Base-by-base conservation (phyloP, 2,113 vertebrate species). In the Uria lomvia region DNA sequence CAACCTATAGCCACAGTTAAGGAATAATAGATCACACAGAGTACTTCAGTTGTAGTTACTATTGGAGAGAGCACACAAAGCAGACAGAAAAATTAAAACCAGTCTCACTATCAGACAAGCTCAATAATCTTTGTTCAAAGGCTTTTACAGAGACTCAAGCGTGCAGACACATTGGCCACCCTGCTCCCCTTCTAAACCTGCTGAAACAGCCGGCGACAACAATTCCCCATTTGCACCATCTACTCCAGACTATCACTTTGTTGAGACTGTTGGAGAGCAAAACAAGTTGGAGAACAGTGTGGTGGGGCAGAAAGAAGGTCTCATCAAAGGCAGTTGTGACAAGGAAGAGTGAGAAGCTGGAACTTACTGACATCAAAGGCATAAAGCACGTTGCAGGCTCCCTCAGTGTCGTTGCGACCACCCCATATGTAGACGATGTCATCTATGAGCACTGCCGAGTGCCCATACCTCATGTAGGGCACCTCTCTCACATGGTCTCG, bases 381-480 rank as follows among this genome's bases (percentile, higher is more conserved):
- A 52, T 99, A 99, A n/a, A 99, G 99, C 71, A 99, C 99, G 29
- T 99, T 99, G 98, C 99, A 99, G 97, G 99, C 99, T 81, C 99
- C 99, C 96, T 99, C 99, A 0, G 99, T 99, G 98, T 99, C 99
- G 9, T 99, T 99, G 52, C 99, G 98, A 30, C 99, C 99, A 0
- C 99, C 99, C 99, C 99, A 99, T 88, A 99, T 98, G 98, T 99
- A 99, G 98, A 99, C 98, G 1, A 96, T 98, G 89, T 99, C 99
- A 7, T 99, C 99, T 90, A 99, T 98, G 96, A 99, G 98, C 94
- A 99, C 99, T 2, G 99, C 99, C 1, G 99, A 99, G 97, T 99
- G 99, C 43, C 99, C 99, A 21, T 99, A 99, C 63, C 99, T 98
- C 99, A 99, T 99, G 94, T 99, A 99, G 74, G 99, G 99, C 58